These are phyloP conservation scores for Gonatopus flavifemur DNA, from an alignment of 1,140 invertebrate genomes.

Conservation along the genomic window DNA sequence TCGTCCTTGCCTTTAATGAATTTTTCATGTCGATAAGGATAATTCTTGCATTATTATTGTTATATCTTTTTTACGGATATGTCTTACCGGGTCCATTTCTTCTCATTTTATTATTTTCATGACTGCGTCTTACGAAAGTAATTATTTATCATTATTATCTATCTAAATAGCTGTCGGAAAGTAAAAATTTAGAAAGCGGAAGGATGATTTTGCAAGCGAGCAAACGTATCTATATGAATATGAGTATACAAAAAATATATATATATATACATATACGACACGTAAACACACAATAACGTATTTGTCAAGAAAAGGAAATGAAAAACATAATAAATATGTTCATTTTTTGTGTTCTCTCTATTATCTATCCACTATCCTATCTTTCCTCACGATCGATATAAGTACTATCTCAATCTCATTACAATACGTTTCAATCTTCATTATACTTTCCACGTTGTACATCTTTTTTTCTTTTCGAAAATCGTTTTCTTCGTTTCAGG, in stretches of 20 bases:
- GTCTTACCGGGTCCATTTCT: no score
- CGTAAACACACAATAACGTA: conserved; percentile 31
- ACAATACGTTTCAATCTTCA: conserved; percentile 3
- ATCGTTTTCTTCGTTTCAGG: not conserved
- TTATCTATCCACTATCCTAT: conserved; percentile 19
- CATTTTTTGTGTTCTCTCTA: conserved; percentile 42
- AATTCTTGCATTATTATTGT: no score
- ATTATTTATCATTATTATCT: no score
- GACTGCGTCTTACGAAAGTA: no score
- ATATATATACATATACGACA: conserved; percentile 30
- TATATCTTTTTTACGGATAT: no score
- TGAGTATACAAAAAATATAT: conserved; percentile 24
- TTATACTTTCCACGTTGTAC: not conserved
- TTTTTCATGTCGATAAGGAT: no score
- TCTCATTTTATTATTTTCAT: no score
- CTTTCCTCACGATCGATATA: no score
- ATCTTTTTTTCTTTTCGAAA: not conserved
- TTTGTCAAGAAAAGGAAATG: conserved; percentile 24
- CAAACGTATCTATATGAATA: no score
- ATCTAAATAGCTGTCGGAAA: not conserved
- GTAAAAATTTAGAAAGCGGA: not conserved
- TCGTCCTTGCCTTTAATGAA: conserved; percentile 19
- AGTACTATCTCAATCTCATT: not conserved
- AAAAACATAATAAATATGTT: conserved; percentile 43
- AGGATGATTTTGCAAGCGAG: no score